Evolutionary conservation across 2,888 invertebrate genomes (phyloP).

Genomic region (Mactromeris polynyma): DNA sequence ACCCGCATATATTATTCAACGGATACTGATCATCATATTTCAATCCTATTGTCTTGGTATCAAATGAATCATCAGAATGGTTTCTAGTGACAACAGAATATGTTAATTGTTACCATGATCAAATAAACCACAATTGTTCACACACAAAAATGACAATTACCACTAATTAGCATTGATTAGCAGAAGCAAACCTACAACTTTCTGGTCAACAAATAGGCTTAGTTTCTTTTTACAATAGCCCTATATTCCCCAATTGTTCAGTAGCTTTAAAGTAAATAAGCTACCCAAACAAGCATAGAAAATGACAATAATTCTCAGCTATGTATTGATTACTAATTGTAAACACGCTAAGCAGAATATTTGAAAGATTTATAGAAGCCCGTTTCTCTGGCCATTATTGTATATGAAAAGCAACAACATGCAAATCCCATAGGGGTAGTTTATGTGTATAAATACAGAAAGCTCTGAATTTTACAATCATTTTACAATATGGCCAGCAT

Average conservation of each 20-base stretch:
- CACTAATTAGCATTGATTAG: constrained; percentile 28
- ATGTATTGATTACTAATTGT: constrained; percentile 9
- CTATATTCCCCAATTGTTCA: constrained; percentile 1
- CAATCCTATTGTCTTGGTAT: background rate
- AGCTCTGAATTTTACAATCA: constrained; percentile 15
- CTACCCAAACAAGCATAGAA: constrained; percentile 28
- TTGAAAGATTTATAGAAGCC: constrained; percentile 33
- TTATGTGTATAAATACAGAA: constrained; percentile 21
- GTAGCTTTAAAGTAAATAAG: constrained; percentile 34
- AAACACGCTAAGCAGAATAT: constrained; percentile 11
- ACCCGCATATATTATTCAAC: constrained; percentile 11
- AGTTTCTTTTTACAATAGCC: constrained; percentile 17
- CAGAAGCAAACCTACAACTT: background rate
- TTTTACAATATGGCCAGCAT: background rate
- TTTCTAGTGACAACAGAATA: background rate
- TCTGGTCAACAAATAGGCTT: constrained; percentile 8
- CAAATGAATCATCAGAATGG: constrained; percentile 8
- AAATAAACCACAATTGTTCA: constrained; percentile 22
- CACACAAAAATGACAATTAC: constrained; percentile 27
- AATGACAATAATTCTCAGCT: constrained; percentile 4
- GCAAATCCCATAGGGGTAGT: constrained; percentile 1
- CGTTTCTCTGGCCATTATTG: background rate
- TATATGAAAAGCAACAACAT: constrained; percentile 13
- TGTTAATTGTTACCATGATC: background rate
- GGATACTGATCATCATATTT: background rate